Conservation (phyloP, 2,113 vertebrate species). For the Actenoides hombroni region DNA sequence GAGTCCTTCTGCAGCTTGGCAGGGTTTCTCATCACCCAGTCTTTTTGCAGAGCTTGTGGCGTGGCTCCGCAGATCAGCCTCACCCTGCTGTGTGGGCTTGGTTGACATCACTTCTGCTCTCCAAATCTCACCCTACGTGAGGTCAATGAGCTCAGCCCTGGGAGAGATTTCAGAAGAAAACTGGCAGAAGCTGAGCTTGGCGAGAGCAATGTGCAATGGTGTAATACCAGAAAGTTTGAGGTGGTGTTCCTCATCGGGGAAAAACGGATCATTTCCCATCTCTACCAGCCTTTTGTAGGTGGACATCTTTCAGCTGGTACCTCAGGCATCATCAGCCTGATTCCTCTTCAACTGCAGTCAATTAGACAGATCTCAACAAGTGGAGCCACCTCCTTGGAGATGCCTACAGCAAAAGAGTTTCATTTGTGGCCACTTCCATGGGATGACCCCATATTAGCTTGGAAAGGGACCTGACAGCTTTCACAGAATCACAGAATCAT, state of each 20-base stretch:
- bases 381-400: background rate
- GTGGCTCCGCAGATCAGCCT: rapidly evolving
- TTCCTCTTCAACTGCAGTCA: background rate
- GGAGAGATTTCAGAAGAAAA: background rate
- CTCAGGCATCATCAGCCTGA: background rate
- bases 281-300: background rate
- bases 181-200: background rate
- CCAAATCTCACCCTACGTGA: background rate
- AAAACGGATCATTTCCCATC: background rate
- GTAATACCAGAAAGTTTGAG: background rate
- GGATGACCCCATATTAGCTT: background rate
- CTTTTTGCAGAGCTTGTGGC: background rate
- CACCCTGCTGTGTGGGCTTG: background rate
- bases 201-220: background rate
- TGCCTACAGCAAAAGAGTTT: background rate
- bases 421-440: background rate
- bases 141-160: background rate
- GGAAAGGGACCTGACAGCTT: background rate
- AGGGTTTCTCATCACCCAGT: background rate
- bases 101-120: background rate
- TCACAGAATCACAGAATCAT: too few species aligned
- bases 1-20: background rate
- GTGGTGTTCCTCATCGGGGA: rapidly evolving
- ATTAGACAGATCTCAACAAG: background rate
- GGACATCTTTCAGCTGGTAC: background rate